Base-by-base conservation (phyloP, 2,797 vertebrate species). In the Poecilia wingei region DNA sequence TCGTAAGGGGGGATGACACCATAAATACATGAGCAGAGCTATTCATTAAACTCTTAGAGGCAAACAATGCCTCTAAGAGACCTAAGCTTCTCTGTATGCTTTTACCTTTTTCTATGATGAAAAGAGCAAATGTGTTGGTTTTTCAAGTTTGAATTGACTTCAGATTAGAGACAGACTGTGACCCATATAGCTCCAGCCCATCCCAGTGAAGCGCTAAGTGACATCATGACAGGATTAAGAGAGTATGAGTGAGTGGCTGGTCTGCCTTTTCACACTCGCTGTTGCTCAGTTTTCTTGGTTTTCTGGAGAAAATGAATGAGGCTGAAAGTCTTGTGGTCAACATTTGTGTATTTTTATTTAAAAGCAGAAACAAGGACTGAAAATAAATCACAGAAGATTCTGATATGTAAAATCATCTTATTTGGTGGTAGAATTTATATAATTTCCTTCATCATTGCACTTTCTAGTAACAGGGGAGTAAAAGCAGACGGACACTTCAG, bases 211-310 rank as follows among this genome's bases (percentile, higher is more conserved):
- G 73, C 86, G 86, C 57, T 86, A 86, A 88, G 77, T 80, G 85
- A 86, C 84, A 90, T 86, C 68, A 82, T 78, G 76, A 70, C 81
- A 61, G 79, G 86, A 90, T 91, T 91, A 91, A 84, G 59, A 77
- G 84, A 69, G 73, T 81, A 71, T 72, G 45, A 74, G 25, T 74
- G 47, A 69, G 41, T 66, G 75, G 18, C 3, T 68, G 47, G 28
- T 49, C 57, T 74, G 82, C 28, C 72, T 53, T 47, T n/a, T 51
- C n/a, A 6, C 76, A 28, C 22, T 84, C 20, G 28, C 6, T 7
- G 47, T 43, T 53, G 46, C 4, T 1, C 57, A 68, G 73, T 77
- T 76, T 55, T 9, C 74, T 6, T 68, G 13, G 9, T 13, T 51
- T 55, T 51, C 3, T 70, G 36, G 45, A 28, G 51, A 72, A 28